Percentiles rank a stretch among this genome's conserved stretches.
Conservation (phyloP, 2,888 invertebrate genomes). For the Watsonalla cultraria region DNA sequence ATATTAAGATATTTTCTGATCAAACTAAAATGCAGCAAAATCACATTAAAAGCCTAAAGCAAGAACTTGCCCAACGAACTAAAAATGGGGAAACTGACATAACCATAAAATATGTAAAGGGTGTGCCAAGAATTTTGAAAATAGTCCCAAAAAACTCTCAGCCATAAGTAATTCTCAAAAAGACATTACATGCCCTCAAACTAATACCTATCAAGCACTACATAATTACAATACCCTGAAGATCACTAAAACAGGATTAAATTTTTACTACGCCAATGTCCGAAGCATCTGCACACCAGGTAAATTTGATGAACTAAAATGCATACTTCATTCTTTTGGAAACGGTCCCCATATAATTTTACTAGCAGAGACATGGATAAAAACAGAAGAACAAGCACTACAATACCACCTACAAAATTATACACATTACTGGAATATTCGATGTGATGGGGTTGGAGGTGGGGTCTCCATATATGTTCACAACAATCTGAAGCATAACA, state of each 20-base stretch:
- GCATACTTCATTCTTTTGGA: constrained; percentile 4
- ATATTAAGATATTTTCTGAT: too few relatives aligned
- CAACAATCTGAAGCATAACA: constrained; percentile 14
- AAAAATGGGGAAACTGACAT: too few relatives aligned
- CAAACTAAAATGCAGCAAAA: too few relatives aligned
- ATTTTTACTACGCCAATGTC: constrained; percentile 6
- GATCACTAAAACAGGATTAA: constrained; percentile 1
- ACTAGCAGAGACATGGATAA: constrained; percentile 9
- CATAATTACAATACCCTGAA: too few relatives aligned
- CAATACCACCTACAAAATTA: neutral
- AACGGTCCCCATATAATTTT: constrained; percentile 3
- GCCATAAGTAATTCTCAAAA: too few relatives aligned
- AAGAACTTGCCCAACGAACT: too few relatives aligned
- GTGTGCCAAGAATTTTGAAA: too few relatives aligned
- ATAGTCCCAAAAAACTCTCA: too few relatives aligned
- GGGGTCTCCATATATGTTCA: constrained; percentile 25
- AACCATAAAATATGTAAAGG: too few relatives aligned
- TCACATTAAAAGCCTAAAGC: too few relatives aligned
- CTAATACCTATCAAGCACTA: too few relatives aligned
- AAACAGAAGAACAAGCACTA: constrained; percentile 3
- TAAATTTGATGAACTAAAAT: constrained; percentile 11
- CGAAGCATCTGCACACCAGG: constrained; percentile 6
- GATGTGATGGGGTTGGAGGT: constrained; percentile 17
- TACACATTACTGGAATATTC: constrained; percentile 15
- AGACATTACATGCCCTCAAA: too few relatives aligned